Percentiles rank a stretch among this genome's conserved stretches.
Conservation (phyloP, 2,113 vertebrate species). For the Telmatochromis brichardi region DNA sequence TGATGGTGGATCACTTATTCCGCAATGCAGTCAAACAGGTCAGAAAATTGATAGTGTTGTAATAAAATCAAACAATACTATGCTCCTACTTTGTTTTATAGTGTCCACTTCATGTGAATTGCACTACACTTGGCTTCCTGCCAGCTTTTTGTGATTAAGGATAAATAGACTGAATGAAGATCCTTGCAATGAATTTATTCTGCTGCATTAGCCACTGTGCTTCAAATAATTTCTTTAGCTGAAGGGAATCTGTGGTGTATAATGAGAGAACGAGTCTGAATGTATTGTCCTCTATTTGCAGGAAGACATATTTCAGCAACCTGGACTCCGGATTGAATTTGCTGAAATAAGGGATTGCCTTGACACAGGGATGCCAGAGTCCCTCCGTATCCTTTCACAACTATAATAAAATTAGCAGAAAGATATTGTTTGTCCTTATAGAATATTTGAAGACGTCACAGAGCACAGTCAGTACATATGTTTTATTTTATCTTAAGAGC, state of each 20-base stretch:
- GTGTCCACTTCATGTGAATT: not conserved
- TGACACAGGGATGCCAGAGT: slow-evolving; percentile 84
- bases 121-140: not conserved
- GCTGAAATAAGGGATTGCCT: slow-evolving; percentile 89
- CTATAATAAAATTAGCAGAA: not conserved
- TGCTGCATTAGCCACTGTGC: too few relatives aligned
- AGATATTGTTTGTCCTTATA: not conserved
- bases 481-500: not conserved
- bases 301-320: slow-evolving; percentile 97
- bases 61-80: not conserved
- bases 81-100: not conserved
- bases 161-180: not conserved
- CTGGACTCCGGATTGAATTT: slow-evolving; percentile 88
- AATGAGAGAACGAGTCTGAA: not conserved
- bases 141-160: not conserved
- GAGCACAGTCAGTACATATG: not conserved
- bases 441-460: not conserved
- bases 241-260: not conserved
- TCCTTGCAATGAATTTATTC: not conserved
- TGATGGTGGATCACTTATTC: slow-evolving; percentile 93
- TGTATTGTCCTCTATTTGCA: slow-evolving; percentile 45
- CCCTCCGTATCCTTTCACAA: slow-evolving; percentile 83
- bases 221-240: not conserved
- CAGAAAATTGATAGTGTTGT: not conserved
- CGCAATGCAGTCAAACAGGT: slow-evolving; percentile 87